phyloP scores from a whole-genome alignment of 2,113 vertebrate species.

The Rhinopomastus cyanomelas region DNA sequence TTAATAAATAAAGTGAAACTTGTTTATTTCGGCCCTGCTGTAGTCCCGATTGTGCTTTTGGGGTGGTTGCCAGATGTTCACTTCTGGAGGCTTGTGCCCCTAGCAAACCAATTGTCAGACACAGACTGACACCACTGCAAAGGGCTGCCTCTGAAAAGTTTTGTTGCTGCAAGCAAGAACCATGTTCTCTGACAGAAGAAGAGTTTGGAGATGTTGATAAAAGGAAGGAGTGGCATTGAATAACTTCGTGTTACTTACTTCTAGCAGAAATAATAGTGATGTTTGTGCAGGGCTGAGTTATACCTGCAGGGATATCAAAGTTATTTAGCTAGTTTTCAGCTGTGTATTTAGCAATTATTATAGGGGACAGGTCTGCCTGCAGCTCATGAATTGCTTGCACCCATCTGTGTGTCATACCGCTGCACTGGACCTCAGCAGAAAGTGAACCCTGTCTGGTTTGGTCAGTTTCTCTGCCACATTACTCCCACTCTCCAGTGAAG shows the following conservation, averaged over 20 bases:
- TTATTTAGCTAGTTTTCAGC: neutral
- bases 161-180: neutral
- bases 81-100: neutral
- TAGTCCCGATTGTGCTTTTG: neutral
- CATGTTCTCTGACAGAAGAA: neutral
- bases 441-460: neutral
- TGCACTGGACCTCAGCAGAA: neutral
- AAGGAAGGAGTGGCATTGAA: neutral
- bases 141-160: neutral
- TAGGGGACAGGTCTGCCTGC: neutral
- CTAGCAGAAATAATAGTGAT: neutral
- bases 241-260: neutral
- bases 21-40: neutral
- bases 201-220: neutral
- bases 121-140: neutral
- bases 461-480: neutral
- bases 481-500: neutral
- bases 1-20: neutral
- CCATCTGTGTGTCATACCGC: neutral
- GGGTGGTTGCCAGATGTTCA: neutral
- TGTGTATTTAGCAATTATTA: neutral
- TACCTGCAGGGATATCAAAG: neutral
- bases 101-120: neutral
- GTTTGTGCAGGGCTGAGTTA: neutral
- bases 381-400: neutral